A percentile compares a stretch with the other conserved stretches of the same genome.
phyloP scores from a whole-genome alignment of 1,140 invertebrate species.

The Prorops nasuta region DNA sequence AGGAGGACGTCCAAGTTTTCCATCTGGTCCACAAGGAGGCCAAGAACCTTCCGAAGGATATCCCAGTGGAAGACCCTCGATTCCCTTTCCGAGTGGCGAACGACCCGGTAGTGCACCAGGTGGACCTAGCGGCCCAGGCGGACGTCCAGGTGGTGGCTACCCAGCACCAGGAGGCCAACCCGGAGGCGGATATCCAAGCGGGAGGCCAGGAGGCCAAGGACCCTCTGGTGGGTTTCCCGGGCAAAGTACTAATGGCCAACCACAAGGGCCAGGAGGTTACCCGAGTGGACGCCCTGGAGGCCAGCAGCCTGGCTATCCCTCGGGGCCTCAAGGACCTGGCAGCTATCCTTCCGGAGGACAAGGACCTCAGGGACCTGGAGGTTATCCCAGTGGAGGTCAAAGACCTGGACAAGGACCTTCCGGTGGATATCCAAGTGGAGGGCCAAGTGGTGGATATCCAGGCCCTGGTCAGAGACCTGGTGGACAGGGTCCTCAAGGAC shows the following conservation, averaged over 20 bases:
- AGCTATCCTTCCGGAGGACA: conserved; percentile 19
- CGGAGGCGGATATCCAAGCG: conserved; percentile 11
- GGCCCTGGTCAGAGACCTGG: conserved; percentile 15
- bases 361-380: conserved; percentile 13
- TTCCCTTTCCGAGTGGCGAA: conserved; percentile 22
- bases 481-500: conserved; percentile 18
- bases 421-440: conserved; percentile 24
- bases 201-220: conserved; percentile 23
- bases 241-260: conserved; percentile 5
- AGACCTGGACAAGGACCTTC: conserved; percentile 15
- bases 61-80: conserved; percentile 26
- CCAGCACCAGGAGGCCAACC: conserved; percentile 3
- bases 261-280: conserved; percentile 6
- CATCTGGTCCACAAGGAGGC: conserved; percentile 1
- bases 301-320: conserved; percentile 7
- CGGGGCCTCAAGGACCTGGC: conserved; percentile 5
- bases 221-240: conserved; percentile 21
- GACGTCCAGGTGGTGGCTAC: conserved; percentile 1
- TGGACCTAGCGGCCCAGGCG: background rate
- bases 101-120: background rate
- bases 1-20: too few species aligned
- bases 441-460: conserved; percentile 24
- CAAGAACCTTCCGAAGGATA: conserved; percentile 33
- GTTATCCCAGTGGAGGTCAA: conserved; percentile 28
- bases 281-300: conserved; percentile 16